phyloP scores from a whole-genome alignment of 1,140 invertebrate genomes.

The Muscidifurax raptorellus region DNA sequence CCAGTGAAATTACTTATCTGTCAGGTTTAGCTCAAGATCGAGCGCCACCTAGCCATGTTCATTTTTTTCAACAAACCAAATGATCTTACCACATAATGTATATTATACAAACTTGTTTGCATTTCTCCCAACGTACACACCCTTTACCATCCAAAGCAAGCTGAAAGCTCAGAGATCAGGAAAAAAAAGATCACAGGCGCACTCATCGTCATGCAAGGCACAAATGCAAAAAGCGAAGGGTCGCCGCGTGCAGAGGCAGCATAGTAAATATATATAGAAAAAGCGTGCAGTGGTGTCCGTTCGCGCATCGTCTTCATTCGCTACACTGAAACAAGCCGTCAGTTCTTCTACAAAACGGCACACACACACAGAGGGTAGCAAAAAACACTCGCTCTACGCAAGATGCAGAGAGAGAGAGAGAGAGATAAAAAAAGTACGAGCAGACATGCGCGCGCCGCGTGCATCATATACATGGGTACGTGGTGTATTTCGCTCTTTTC shows the following conservation, averaged over 20 bases:
- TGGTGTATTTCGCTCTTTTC: constrained; percentile 13
- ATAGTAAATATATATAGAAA: neutral
- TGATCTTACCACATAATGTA: neutral
- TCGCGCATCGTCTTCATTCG: neutral
- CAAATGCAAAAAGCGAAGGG: neutral
- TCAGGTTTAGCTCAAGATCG: too few relatives aligned
- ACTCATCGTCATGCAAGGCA: neutral
- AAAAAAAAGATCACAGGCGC: neutral
- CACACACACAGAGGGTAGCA: neutral
- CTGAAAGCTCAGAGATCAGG: neutral
- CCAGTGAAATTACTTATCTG: too few relatives aligned
- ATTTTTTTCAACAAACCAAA: too few relatives aligned
- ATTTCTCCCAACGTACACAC: neutral
- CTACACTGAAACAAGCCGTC: neutral
- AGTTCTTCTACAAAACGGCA: neutral
- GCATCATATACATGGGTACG: neutral
- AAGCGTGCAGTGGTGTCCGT: neutral
- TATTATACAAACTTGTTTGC: too few relatives aligned
- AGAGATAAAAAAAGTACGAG: neutral
- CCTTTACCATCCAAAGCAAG: neutral
- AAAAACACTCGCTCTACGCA: neutral
- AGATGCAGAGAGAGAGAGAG: neutral
- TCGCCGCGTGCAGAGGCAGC: neutral
- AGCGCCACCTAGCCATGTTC: too few relatives aligned
- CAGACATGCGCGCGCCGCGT: neutral